These are phyloP conservation scores for Drosophila nannoptera DNA, from an alignment of 1,140 invertebrate species.

Conservation along the genomic window DNA sequence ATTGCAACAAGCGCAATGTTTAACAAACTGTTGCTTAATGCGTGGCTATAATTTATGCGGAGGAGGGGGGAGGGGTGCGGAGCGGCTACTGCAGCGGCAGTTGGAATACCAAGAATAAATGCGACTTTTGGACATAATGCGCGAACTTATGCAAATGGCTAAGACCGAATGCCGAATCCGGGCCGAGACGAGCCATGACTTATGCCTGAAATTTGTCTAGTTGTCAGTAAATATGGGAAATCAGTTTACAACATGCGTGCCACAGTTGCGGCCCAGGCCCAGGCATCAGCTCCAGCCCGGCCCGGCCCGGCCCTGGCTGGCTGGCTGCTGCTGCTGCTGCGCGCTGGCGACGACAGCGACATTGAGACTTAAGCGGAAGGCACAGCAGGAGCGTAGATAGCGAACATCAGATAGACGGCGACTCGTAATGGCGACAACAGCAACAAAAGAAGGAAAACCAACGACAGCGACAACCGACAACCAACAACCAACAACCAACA, in stretches of 20 bases:
- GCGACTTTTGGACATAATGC: slow-evolving; percentile 76
- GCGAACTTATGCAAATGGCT: slow-evolving; percentile 75
- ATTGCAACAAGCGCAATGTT: slow-evolving; percentile 59
- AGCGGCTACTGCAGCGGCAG: slow-evolving; percentile 16
- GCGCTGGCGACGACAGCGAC: slow-evolving; percentile 51
- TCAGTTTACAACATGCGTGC: slow-evolving; percentile 77
- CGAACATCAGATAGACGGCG: slow-evolving; percentile 76
- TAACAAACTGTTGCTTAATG: slow-evolving; percentile 65
- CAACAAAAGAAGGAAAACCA: slow-evolving; percentile 34
- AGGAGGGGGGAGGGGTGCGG: neutral
- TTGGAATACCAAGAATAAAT: slow-evolving; percentile 67
- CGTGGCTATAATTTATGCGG: slow-evolving; percentile 63
- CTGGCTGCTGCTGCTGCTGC: neutral
- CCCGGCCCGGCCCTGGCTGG: neutral
- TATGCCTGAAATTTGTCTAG: slow-evolving; percentile 79
- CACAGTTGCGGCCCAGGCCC: slow-evolving; percentile 42
- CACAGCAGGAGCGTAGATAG: slow-evolving; percentile 79
- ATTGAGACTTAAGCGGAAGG: slow-evolving; percentile 76
- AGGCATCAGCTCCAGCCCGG: neutral
- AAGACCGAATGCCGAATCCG: neutral
- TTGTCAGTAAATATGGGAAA: slow-evolving; percentile 79
- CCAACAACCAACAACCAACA: slow-evolving; percentile 13
- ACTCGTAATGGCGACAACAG: slow-evolving; percentile 74
- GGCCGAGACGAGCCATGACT: slow-evolving; percentile 63
- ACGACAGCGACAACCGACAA: slow-evolving; percentile 26